Evolutionary conservation across 2,888 invertebrate genomes (phyloP).

Genomic region (Tenthredo notha): DNA sequence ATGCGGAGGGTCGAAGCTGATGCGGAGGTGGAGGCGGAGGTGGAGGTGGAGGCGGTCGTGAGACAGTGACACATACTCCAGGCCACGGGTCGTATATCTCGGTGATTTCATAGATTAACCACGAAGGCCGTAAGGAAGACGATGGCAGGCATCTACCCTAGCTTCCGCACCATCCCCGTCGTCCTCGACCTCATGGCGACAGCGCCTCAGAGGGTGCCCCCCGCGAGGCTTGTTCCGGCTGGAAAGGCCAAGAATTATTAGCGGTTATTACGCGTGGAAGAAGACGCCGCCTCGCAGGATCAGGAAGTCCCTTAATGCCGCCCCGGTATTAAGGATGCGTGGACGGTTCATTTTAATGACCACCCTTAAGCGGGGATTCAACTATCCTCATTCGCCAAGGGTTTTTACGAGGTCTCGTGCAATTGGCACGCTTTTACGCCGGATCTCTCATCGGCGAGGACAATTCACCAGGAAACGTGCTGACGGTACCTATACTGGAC

Average conservation of each 20-base stretch:
- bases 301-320: constrained; percentile 58
- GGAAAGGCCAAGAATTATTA: constrained; percentile 66
- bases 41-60: constrained; percentile 7
- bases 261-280: constrained; percentile 67
- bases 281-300: constrained; percentile 53
- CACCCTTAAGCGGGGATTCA: not conserved
- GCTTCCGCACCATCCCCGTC: constrained; percentile 29
- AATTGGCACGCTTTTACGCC: constrained; percentile 36
- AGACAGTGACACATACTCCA: constrained; percentile 51
- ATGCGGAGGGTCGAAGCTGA: not conserved
- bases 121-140: constrained; percentile 31
- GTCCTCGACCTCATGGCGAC: constrained; percentile 42
- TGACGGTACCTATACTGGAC: not conserved
- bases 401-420: constrained; percentile 12
- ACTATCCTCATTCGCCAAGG: not conserved
- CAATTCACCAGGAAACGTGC: not conserved
- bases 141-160: constrained; percentile 32
- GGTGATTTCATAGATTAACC: constrained; percentile 51
- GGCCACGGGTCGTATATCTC: constrained; percentile 42
- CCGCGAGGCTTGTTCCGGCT: constrained; percentile 54
- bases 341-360: constrained; percentile 63
- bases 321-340: constrained; percentile 62
- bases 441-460: not conserved
- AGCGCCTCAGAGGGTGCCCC: constrained; percentile 21
- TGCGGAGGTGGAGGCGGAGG: not conserved